Evolutionary conservation across 2,113 vertebrate genomes (phyloP).

Genomic region (Oceanites oceanicus): DNA sequence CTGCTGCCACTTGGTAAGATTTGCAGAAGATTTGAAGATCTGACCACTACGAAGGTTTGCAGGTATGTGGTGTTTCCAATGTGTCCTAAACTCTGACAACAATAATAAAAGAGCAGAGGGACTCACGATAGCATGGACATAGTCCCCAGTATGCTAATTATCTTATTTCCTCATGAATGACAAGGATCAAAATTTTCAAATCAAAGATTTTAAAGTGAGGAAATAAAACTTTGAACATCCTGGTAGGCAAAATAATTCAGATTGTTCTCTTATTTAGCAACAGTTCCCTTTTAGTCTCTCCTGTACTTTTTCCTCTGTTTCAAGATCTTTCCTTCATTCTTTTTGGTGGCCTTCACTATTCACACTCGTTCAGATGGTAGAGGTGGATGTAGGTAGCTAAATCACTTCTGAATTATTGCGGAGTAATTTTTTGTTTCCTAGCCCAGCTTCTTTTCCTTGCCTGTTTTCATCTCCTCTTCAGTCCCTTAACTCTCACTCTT

Average conservation of each 20-base stretch:
- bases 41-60: neutral
- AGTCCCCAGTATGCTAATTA: neutral
- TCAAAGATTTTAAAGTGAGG: neutral
- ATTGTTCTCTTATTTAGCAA: neutral
- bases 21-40: neutral
- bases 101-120: neutral
- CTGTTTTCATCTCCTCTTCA: neutral
- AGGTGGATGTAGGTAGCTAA: neutral
- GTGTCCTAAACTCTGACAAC: neutral
- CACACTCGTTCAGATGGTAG: neutral
- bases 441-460: neutral
- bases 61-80: neutral
- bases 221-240: neutral
- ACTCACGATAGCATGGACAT: fast-evolving
- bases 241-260: neutral
- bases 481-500: neutral
- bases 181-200: neutral
- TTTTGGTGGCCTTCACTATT: neutral
- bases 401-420: neutral
- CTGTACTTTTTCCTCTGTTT: neutral
- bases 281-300: neutral
- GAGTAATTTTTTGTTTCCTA: neutral
- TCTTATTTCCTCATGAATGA: neutral
- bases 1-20: neutral
- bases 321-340: neutral